Conservation (phyloP, 1,140 invertebrate genomes). For the Potamilus streckersoni region DNA sequence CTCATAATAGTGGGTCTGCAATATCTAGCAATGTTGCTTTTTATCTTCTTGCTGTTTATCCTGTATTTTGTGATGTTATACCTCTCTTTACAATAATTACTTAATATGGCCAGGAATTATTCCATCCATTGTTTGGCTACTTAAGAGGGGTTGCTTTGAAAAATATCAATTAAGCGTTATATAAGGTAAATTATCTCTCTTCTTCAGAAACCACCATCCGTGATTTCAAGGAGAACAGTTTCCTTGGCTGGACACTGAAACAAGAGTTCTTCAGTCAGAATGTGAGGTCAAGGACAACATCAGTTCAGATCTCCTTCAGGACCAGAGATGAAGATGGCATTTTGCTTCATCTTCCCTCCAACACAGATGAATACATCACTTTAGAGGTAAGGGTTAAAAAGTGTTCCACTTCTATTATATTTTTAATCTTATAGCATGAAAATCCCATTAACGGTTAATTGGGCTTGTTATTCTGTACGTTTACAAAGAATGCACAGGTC, state of each 20-base stretch:
- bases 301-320: constrained; percentile 80
- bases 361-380: constrained; percentile 84
- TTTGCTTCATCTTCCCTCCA: constrained; percentile 51
- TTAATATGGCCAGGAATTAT: no score
- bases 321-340: constrained; percentile 89
- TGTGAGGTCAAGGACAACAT: constrained; percentile 30
- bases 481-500: neutral
- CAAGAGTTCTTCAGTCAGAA: constrained; percentile 72
- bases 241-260: constrained; percentile 92
- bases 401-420: neutral
- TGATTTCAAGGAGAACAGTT: constrained; percentile 89
- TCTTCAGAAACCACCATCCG: constrained; percentile 73
- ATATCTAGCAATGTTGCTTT: no score
- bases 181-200: neutral
- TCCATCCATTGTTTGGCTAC: no score
- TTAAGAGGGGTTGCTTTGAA: no score
- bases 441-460: neutral
- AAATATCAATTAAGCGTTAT: no score
- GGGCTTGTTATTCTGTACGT: neutral
- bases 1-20: no score
- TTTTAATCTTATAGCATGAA: neutral
- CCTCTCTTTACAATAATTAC: no score
- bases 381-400: constrained; percentile 79
- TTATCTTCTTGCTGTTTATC: no score
- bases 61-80: no score